Percentiles rank a stretch among this genome's conserved stretches.
These are phyloP conservation scores for Calliopsis andreniformis DNA, from an alignment of 1,140 invertebrate genomes.

Conservation along the genomic window DNA sequence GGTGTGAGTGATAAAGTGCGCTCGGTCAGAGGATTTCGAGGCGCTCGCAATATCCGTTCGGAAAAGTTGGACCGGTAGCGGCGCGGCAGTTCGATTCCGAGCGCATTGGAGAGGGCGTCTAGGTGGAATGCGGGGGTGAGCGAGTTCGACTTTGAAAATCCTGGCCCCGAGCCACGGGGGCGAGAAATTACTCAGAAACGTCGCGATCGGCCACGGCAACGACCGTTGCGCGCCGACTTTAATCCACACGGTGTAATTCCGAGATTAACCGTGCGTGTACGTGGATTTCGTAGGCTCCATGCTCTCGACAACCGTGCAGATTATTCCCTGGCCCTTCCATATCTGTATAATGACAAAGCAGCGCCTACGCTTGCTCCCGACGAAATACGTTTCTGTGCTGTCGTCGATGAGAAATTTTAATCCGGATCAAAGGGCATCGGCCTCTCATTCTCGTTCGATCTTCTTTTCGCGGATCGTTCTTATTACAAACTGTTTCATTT, in stretches of 20 bases:
- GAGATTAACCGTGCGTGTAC: constrained; percentile 55
- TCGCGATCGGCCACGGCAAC: constrained; percentile 35
- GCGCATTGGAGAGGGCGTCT: background rate
- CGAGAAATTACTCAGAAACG: constrained; percentile 48
- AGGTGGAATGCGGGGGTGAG: no score
- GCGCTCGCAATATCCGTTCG: constrained; percentile 10
- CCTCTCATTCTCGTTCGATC: background rate
- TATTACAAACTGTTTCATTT: constrained; percentile 6
- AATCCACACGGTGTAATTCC: constrained; percentile 59
- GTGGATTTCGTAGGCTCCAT: constrained; percentile 32
- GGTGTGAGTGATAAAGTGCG: no score
- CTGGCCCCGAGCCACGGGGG: constrained; percentile 1
- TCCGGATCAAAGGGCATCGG: constrained; percentile 20
- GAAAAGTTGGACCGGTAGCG: constrained; percentile 38
- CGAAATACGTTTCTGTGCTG: constrained; percentile 30
- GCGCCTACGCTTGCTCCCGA: background rate
- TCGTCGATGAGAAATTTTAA: constrained; percentile 35
- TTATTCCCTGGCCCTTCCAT: constrained; percentile 47
- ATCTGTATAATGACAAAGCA: constrained; percentile 44
- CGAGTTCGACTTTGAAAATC: constrained; percentile 50
- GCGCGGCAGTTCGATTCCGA: constrained; percentile 32
- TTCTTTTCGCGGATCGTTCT: background rate
- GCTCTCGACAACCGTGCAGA: constrained; percentile 31
- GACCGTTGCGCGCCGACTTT: constrained; percentile 13
- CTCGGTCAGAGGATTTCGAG: background rate